These are phyloP conservation scores for Pelecanoides urinatrix DNA, from an alignment of 2,113 vertebrate species.

Conservation along the genomic window DNA sequence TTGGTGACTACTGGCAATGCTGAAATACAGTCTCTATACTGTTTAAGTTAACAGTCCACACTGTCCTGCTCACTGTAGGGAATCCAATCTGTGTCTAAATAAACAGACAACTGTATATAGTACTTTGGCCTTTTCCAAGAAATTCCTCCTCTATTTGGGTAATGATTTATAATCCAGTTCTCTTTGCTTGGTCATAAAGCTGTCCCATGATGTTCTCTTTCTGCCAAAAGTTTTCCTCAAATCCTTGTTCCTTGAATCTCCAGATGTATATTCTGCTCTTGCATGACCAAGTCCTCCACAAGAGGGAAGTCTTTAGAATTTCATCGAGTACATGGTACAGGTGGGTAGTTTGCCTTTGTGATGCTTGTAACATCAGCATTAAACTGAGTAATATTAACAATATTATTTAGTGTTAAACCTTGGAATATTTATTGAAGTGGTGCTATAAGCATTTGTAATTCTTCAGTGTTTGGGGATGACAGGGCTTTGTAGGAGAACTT, in stretches of 20 bases:
- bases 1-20: not conserved
- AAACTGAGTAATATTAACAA: not conserved
- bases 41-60: not conserved
- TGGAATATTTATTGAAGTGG: not conserved
- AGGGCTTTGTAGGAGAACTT: not conserved
- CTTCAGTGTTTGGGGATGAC: not conserved
- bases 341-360: not conserved
- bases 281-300: not conserved
- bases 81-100: not conserved
- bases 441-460: not conserved
- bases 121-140: not conserved
- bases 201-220: not conserved
- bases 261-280: not conserved
- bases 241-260: not conserved
- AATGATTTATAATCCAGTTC: not conserved
- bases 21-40: not conserved
- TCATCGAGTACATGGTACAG: not conserved
- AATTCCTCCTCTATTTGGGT: not conserved
- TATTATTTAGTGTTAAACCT: not conserved
- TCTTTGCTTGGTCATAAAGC: not conserved
- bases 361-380: not conserved
- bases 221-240: not conserved
- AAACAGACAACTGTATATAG: not conserved
- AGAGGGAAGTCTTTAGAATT: not conserved
- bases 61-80: not conserved